phyloP scores from a whole-genome alignment of 1,140 invertebrate genomes.

The Diprion similis region DNA sequence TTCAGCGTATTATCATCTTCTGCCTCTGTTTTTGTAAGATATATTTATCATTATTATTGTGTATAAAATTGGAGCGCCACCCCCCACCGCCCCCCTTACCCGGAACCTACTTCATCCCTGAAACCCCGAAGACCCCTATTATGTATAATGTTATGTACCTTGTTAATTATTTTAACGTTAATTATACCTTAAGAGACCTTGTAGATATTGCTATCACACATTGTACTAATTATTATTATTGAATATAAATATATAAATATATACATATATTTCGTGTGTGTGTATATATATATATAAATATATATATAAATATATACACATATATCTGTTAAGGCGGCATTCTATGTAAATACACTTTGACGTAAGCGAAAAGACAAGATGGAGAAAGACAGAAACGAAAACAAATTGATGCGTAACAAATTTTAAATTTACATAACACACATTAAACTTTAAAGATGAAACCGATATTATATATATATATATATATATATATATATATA shows the following conservation, averaged over 20 bases:
- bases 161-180: slow-evolving; percentile 54
- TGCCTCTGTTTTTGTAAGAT: slow-evolving; percentile 34
- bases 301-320: slow-evolving; percentile 26
- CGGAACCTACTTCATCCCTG: neutral
- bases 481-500: neutral
- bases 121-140: neutral
- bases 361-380: slow-evolving; percentile 15
- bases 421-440: too few species aligned
- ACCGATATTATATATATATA: too few species aligned
- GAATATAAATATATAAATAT: slow-evolving; percentile 51
- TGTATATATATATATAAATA: slow-evolving; percentile 32
- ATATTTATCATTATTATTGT: slow-evolving; percentile 34
- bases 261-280: slow-evolving; percentile 30
- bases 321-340: slow-evolving; percentile 51
- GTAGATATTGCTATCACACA: slow-evolving; percentile 42
- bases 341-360: slow-evolving; percentile 54
- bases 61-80: slow-evolving; percentile 39
- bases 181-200: slow-evolving; percentile 35
- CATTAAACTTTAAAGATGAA: too few species aligned
- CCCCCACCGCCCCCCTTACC: neutral
- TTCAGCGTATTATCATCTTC: neutral
- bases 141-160: slow-evolving; percentile 22
- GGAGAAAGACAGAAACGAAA: neutral
- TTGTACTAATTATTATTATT: slow-evolving; percentile 51
- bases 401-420: neutral